Percentiles rank a stretch among this genome's conserved stretches.
Evolutionary conservation across 53 echinoderm and acorn worm genomes (phyloP).

Genomic region (Glandiceps talaboti): DNA sequence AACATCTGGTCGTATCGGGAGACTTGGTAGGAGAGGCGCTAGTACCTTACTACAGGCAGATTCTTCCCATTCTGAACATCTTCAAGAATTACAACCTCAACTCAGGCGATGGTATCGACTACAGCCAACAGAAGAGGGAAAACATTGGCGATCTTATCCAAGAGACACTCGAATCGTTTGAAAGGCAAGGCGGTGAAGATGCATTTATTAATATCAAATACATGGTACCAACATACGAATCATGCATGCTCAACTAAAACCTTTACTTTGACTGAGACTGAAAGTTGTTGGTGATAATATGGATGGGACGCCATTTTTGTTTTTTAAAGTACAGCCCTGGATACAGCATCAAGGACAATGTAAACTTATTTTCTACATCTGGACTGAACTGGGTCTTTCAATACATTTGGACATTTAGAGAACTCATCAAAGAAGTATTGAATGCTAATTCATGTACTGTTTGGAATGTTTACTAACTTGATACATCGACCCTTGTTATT

Average conservation of each 20-base stretch:
- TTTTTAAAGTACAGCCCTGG: too few species aligned
- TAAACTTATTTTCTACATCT: too few species aligned
- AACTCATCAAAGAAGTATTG: too few species aligned
- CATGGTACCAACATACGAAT: conserved; percentile 97
- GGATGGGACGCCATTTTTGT: too few species aligned
- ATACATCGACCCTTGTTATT: too few species aligned
- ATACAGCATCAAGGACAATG: too few species aligned
- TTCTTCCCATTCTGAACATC: conserved; percentile 86
- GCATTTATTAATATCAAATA: conserved; percentile 99
- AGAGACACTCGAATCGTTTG: conserved; percentile 77
- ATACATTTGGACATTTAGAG: too few species aligned
- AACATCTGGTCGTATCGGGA: conserved; percentile 78
- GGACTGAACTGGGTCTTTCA: too few species aligned
- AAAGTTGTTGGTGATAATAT: too few species aligned
- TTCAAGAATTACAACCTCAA: conserved; percentile 86
- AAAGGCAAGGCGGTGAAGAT: conserved; percentile 78
- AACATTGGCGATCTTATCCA: conserved; percentile 91
- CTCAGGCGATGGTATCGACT: conserved; percentile 93
- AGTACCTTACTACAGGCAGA: conserved; percentile 94
- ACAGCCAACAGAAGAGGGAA: conserved; percentile 92
- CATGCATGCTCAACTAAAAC: conserved; percentile 72
- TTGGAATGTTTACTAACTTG: too few species aligned
- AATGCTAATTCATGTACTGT: too few species aligned
- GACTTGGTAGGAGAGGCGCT: conserved; percentile 84
- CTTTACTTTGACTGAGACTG: too few species aligned